Evolutionary conservation across 2,797 vertebrate species (phyloP).

Genomic region (Perodicticus potto): DNA sequence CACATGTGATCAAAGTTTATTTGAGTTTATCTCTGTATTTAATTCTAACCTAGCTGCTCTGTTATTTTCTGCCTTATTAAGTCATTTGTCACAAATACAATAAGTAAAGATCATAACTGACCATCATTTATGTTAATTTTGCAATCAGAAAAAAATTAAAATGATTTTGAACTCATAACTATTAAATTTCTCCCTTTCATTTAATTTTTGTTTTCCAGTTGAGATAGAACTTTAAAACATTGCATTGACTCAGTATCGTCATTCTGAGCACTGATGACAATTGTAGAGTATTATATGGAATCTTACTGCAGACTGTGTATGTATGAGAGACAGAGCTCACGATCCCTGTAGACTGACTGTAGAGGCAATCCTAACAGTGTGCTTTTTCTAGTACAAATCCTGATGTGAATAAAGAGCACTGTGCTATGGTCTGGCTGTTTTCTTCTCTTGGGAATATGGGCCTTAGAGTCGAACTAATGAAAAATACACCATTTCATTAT

Average conservation of each 20-base stretch:
- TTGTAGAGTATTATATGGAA: background rate
- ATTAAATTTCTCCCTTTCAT: background rate
- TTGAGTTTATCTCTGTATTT: background rate
- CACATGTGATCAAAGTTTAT: background rate
- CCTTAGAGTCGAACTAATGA: slow-evolving; percentile 68
- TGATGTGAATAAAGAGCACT: slow-evolving; percentile 32
- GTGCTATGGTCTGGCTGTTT: background rate
- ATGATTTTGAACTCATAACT: background rate
- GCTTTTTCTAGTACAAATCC: background rate
- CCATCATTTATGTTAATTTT: background rate
- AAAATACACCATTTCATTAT: slow-evolving; percentile 13
- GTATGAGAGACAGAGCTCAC: background rate
- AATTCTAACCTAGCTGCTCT: background rate
- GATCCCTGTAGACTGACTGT: background rate
- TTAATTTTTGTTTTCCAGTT: background rate
- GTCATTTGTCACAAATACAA: background rate
- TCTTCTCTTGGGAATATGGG: slow-evolving; percentile 5
- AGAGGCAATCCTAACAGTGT: background rate
- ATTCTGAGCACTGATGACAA: background rate
- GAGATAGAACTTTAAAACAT: background rate
- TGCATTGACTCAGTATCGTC: background rate
- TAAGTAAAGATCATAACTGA: background rate
- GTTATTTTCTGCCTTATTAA: background rate
- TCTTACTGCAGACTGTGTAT: background rate
- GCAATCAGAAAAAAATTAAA: slow-evolving; percentile 2